phyloP scores from a whole-genome alignment of 2,113 vertebrate genomes.

The Gymnogyps californianus region DNA sequence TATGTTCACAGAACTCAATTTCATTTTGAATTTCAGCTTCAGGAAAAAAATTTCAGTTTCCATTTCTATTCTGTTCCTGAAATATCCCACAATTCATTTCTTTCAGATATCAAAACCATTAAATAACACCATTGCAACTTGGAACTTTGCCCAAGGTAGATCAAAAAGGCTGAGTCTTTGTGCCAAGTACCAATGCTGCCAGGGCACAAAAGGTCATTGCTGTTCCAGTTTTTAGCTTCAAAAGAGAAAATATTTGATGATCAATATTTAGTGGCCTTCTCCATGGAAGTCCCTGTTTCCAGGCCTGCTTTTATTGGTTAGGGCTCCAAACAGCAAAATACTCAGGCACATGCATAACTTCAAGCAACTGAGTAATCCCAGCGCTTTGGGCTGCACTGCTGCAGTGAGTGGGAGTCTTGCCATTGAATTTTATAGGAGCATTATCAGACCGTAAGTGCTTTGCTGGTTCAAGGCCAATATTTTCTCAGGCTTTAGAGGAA shows the following conservation, averaged over 20 bases:
- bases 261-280: background rate
- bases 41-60: background rate
- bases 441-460: constrained; percentile 57
- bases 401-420: constrained; percentile 45
- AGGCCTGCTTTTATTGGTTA: background rate
- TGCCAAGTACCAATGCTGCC: background rate
- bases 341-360: background rate
- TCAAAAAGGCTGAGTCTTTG: background rate
- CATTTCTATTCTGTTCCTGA: background rate
- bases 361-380: constrained; percentile 43
- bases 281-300: background rate
- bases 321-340: background rate
- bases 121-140: background rate
- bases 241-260: background rate
- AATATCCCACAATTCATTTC: background rate
- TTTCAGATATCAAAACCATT: background rate
- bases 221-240: background rate
- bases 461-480: constrained; percentile 56
- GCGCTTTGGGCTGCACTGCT: background rate
- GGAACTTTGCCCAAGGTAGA: background rate
- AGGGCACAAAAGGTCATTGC: background rate
- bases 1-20: background rate
- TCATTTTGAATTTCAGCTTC: background rate
- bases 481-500: constrained; percentile 48
- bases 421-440: constrained; percentile 54